Conservation (phyloP, 1,140 invertebrate genomes). For the Heliothis subflexa region DNA sequence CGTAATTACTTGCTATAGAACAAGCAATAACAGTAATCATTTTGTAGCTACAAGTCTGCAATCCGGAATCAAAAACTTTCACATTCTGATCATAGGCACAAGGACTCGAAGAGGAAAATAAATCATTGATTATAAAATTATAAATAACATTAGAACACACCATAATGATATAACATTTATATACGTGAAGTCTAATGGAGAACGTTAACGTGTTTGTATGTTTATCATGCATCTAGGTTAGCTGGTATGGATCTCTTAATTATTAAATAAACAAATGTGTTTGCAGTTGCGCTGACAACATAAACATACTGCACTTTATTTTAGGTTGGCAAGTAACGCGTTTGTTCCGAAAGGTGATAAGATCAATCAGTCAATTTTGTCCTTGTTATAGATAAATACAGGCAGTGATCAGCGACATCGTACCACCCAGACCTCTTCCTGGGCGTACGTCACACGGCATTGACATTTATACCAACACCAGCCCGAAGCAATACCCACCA, state of each 20-base stretch:
- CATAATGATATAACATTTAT: slow-evolving; percentile 38
- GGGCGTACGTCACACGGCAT: slow-evolving; percentile 70
- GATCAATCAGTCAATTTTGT: slow-evolving; percentile 52
- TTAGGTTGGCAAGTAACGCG: neutral
- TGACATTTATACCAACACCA: slow-evolving; percentile 73
- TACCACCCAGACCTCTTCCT: slow-evolving; percentile 73
- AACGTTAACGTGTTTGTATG: slow-evolving; percentile 22
- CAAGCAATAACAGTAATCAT: no score
- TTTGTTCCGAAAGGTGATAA: slow-evolving; percentile 10
- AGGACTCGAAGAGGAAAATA: no score
- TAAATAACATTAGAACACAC: slow-evolving; percentile 11
- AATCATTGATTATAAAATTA: neutral
- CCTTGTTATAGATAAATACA: slow-evolving; percentile 69
- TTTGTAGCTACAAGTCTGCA: no score
- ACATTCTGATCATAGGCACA: no score
- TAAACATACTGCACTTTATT: neutral
- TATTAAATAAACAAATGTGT: slow-evolving; percentile 37
- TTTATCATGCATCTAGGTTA: slow-evolving; percentile 44
- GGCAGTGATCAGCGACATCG: slow-evolving; percentile 56
- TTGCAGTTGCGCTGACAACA: neutral
- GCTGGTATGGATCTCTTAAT: slow-evolving; percentile 41
- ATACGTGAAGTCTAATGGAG: slow-evolving; percentile 1
- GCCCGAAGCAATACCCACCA: slow-evolving; percentile 33
- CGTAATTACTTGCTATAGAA: no score
- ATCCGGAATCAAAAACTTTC: no score